A percentile compares a stretch with the other conserved stretches of the same genome.
phyloP scores from a whole-genome alignment of 2,113 vertebrate species.

The Progne subis region DNA sequence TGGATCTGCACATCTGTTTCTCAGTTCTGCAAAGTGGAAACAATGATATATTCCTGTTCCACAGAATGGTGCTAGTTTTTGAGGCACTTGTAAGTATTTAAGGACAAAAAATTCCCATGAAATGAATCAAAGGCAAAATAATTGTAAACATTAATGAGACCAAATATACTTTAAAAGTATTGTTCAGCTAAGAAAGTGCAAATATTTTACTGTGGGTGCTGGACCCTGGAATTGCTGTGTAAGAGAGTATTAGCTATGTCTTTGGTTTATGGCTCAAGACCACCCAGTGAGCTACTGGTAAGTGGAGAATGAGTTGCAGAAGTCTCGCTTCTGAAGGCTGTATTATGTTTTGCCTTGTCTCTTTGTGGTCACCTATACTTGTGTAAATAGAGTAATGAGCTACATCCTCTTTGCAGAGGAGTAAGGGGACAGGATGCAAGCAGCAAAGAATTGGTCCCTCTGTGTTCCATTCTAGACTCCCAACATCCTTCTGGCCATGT shows the following conservation, averaged over 20 bases:
- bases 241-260: background rate
- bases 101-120: background rate
- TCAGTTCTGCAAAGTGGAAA: background rate
- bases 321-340: background rate
- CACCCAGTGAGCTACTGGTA: background rate
- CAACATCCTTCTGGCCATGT: background rate
- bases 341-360: background rate
- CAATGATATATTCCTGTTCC: background rate
- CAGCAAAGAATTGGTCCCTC: background rate
- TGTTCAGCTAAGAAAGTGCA: background rate
- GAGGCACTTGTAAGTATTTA: background rate
- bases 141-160: background rate
- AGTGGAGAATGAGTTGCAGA: slow-evolving; percentile 4
- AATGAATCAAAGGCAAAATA: background rate
- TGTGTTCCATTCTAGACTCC: background rate
- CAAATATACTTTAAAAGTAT: background rate
- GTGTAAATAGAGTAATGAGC: background rate
- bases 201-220: background rate
- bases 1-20: background rate
- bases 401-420: background rate
- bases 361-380: slow-evolving; percentile 9
- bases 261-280: background rate
- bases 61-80: fast-evolving
- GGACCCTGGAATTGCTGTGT: background rate
- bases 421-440: background rate